phyloP scores from a whole-genome alignment of 2,797 vertebrate genomes.

The Heliangelus exortis region DNA sequence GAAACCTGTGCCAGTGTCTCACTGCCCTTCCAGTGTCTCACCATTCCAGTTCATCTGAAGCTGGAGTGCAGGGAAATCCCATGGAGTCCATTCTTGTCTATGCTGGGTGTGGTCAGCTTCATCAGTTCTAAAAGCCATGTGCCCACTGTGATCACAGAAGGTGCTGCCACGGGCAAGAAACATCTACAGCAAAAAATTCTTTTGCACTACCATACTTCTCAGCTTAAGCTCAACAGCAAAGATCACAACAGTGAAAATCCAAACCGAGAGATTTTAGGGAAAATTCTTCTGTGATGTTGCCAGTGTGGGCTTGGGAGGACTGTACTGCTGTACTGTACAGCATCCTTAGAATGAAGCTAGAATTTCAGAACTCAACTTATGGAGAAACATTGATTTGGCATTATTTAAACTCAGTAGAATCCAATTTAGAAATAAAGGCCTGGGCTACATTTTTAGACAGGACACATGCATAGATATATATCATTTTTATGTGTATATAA shows the following conservation, averaged over 20 bases:
- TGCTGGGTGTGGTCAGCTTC: not conserved
- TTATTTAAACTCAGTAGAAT: not conserved
- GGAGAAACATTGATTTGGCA: not conserved
- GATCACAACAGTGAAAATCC: not conserved
- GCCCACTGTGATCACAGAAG: not conserved
- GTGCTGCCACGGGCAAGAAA: not conserved
- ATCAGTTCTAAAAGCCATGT: accelerated
- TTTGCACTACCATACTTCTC: not conserved
- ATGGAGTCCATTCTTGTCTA: not conserved
- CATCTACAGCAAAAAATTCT: not conserved
- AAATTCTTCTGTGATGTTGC: not conserved
- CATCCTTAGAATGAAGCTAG: not conserved
- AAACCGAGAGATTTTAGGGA: not conserved
- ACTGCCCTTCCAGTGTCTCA: too few species aligned
- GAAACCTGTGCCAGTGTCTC: too few species aligned
- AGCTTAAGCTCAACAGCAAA: not conserved
- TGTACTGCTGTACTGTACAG: not conserved
- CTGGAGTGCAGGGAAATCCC: not conserved
- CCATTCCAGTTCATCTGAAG: not conserved
- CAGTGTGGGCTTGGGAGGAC: not conserved
- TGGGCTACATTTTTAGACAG: not conserved
- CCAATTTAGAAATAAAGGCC: not conserved
- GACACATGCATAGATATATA: not conserved
- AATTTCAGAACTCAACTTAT: not conserved
- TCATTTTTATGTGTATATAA: too few species aligned